Evolutionary conservation across 2,888 invertebrate species (phyloP).

Genomic region (Anorthoa munda): DNA sequence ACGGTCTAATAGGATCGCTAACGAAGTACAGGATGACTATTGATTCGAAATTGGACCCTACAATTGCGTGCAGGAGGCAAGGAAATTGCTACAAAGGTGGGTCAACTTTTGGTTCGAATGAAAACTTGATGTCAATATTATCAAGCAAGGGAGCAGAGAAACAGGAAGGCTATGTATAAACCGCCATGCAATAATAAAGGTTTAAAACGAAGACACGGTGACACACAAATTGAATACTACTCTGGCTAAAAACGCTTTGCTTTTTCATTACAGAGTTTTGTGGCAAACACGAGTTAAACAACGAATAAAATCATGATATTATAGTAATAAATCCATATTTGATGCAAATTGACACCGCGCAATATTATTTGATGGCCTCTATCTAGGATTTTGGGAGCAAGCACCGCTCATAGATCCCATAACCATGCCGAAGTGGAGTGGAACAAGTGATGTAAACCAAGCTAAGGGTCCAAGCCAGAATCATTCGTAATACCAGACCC

Average conservation of each 20-base stretch:
- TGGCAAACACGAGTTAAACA: conserved; percentile 7
- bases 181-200: not conserved
- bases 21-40: not conserved
- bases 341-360: conserved; percentile 44
- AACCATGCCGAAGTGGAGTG: conserved; percentile 26
- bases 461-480: conserved; percentile 28
- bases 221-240: not conserved
- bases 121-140: no score
- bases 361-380: conserved; percentile 52
- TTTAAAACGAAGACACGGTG: not conserved
- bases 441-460: conserved; percentile 47
- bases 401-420: conserved; percentile 40
- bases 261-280: conserved; percentile 8
- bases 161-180: no score
- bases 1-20: conserved; percentile 8
- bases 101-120: not conserved
- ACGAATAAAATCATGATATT: conserved; percentile 34
- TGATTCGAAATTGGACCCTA: not conserved
- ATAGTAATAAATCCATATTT: conserved; percentile 33
- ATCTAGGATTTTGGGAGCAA: conserved; percentile 55
- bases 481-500: conserved; percentile 41
- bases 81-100: not conserved
- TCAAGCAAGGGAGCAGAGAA: not conserved
- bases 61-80: no score
- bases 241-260: not conserved